These are phyloP conservation scores for Drosophila yakuba DNA, from an alignment of 1,140 invertebrate species.

Conservation along the genomic window DNA sequence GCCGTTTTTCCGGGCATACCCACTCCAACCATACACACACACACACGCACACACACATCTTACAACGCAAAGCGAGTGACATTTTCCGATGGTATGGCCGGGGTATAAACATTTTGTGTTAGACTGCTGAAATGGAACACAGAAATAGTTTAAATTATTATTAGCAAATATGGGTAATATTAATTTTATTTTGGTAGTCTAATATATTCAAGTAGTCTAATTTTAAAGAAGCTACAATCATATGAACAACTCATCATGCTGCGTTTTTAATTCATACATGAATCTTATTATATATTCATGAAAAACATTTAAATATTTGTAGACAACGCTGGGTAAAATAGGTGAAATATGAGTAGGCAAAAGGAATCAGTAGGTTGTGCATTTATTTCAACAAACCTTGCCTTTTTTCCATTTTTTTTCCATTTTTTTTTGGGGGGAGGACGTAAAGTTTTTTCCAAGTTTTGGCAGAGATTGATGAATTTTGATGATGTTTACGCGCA, in stretches of 20 bases:
- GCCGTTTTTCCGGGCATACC: conserved; percentile 35
- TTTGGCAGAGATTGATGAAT: conserved; percentile 85
- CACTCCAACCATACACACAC: not conserved
- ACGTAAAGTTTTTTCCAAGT: conserved; percentile 71
- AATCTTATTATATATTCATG: not conserved
- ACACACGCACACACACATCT: conserved; percentile 36
- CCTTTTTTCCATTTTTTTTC: not conserved
- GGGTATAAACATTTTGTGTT: conserved; percentile 9
- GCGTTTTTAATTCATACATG: not conserved
- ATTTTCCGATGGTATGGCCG: not conserved
- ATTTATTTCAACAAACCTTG: not conserved
- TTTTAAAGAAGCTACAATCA: too few relatives aligned
- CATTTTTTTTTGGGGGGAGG: not conserved
- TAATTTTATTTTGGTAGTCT: not conserved
- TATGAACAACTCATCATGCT: too few relatives aligned
- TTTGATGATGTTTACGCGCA: conserved; percentile 82
- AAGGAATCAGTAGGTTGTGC: conserved; percentile 5
- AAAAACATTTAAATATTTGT: not conserved
- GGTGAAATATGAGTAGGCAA: not conserved
- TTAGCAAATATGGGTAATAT: too few relatives aligned
- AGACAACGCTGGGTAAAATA: not conserved
- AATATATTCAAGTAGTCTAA: too few relatives aligned
- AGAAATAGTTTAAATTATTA: not conserved
- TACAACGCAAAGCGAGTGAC: conserved; percentile 23
- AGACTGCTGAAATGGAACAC: not conserved